Evolutionary conservation across 1,140 invertebrate genomes (phyloP), one percentile per base, ranked within the genome.

Genomic region (Lepidurus arcticus): DNA sequence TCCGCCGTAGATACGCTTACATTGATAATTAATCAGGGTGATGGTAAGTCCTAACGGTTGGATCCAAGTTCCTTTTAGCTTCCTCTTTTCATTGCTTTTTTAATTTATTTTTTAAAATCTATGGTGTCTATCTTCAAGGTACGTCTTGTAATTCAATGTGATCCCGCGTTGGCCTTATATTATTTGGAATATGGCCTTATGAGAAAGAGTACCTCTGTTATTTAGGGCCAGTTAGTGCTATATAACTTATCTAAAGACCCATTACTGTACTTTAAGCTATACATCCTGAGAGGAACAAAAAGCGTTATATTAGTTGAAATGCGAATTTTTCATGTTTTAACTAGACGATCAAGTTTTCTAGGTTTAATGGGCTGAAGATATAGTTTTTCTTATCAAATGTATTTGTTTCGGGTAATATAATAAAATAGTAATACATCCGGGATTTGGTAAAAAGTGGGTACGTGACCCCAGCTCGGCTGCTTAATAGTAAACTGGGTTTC

Each of bases 1-100:
- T 65, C 21, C 53, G 53, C 53, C 53, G 53, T 65, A 65, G 53
- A 65, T 65, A 16, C 53, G 53, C 53, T 65, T 65, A 65, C 53
- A 7, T 5, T 65, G 8, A n/a, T 21, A 65, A 65, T 21, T 65
- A 65, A 65, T 65, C 53, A 65, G 53, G 53, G 53, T 65, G 53
- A 7, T 65, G 53, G 53, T 65, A 13, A 65, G 53, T 65, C 53
- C 53, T 65, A 65, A 65, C 53, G 21, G 21, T 13, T 65, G 7
- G 8, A 11, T 65, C 7, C 13, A 65, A 16, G 21, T 34, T 34
- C 34, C 9, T 3, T 1, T 65, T 13, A 65, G 13, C 45, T 47
- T 47, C 21, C 13, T 65, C 8, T 65, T 65, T 13, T 47, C 10
- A 47, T 47, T 1, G 47, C 13, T 21, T 65, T 13, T 65, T 65